Evolutionary conservation across 2,888 invertebrate species (phyloP).

Genomic region (Caenorhabditis imperialis): DNA sequence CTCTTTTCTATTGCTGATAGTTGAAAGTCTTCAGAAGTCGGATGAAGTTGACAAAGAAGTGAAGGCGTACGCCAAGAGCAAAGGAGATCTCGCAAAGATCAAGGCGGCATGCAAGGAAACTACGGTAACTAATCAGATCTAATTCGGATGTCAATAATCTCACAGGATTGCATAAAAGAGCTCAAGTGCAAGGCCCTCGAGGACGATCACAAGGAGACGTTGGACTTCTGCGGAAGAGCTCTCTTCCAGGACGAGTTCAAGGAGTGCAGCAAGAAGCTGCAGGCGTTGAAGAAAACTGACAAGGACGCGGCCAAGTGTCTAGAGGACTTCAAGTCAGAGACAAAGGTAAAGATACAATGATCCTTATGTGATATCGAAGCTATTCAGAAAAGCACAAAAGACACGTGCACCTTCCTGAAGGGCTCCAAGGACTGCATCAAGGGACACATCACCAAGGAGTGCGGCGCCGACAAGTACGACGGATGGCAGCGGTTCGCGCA

Average conservation of each 20-base stretch:
- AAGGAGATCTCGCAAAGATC: conserved; percentile 33
- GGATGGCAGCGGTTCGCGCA: conserved; percentile 45
- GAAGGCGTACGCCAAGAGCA: conserved; percentile 33
- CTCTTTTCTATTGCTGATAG: background rate
- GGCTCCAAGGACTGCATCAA: conserved; percentile 44
- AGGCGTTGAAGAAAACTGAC: conserved; percentile 30
- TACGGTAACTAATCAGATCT: background rate
- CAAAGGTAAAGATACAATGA: no score
- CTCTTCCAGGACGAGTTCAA: conserved; percentile 43
- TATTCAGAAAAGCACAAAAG: conserved; percentile 28
- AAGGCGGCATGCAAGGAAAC: conserved; percentile 37
- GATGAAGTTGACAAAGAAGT: conserved; percentile 37
- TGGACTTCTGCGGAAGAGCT: conserved; percentile 39
- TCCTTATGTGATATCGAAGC: no score
- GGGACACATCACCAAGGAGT: conserved; percentile 34
- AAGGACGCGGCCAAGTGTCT: conserved; percentile 37
- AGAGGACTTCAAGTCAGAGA: conserved; percentile 43
- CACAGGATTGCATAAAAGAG: conserved; percentile 41
- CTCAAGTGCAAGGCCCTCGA: conserved; percentile 42
- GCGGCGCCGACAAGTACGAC: conserved; percentile 30
- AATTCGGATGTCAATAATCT: no score
- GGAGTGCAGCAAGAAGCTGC: conserved; percentile 36
- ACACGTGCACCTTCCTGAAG: conserved; percentile 42
- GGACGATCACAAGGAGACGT: conserved; percentile 38
- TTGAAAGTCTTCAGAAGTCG: conserved; percentile 10